Evolutionary conservation across 1,140 invertebrate genomes (phyloP).

Genomic region (Spodoptera litura): DNA sequence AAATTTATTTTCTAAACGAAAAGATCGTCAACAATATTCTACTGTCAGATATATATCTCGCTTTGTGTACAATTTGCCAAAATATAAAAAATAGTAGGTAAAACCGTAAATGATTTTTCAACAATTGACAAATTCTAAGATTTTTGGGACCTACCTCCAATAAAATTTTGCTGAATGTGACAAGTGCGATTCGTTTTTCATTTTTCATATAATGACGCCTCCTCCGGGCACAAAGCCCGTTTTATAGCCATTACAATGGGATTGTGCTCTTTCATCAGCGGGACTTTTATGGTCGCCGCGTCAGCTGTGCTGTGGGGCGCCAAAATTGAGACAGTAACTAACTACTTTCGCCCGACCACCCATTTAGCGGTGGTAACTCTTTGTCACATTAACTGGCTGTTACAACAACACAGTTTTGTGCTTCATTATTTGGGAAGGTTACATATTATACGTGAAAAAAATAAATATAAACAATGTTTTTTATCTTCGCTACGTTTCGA

Average conservation of each 20-base stretch:
- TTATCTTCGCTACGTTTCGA: slow-evolving; percentile 45
- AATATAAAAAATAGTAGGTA: not conserved
- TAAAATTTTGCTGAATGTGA: slow-evolving; percentile 72
- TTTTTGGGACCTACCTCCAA: slow-evolving; percentile 49
- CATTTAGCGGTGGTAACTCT: slow-evolving; percentile 53
- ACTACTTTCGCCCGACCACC: slow-evolving; percentile 56
- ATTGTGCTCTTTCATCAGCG: slow-evolving; percentile 83
- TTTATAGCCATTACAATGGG: slow-evolving; percentile 80
- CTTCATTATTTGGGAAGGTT: slow-evolving; percentile 7
- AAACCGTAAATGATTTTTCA: slow-evolving; percentile 43
- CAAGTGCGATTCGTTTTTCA: slow-evolving; percentile 81
- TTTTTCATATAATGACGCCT: slow-evolving; percentile 81
- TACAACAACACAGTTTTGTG: slow-evolving; percentile 6
- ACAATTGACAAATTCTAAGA: slow-evolving; percentile 62
- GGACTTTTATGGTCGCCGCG: slow-evolving; percentile 77
- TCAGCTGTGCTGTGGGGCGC: slow-evolving; percentile 69
- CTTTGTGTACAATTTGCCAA: not conserved
- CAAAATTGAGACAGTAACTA: slow-evolving; percentile 80
- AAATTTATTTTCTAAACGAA: not conserved
- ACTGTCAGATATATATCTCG: not conserved
- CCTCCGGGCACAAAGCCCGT: slow-evolving; percentile 77
- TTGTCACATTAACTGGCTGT: slow-evolving; percentile 50
- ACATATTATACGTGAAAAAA: slow-evolving; percentile 57
- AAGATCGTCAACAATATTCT: slow-evolving; percentile 2
- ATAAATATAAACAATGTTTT: slow-evolving; percentile 53